A percentile compares a stretch with the other conserved stretches of the same genome.
These are phyloP conservation scores for Anolis sagrei DNA, from an alignment of 2,113 vertebrate species.

Conservation along the genomic window DNA sequence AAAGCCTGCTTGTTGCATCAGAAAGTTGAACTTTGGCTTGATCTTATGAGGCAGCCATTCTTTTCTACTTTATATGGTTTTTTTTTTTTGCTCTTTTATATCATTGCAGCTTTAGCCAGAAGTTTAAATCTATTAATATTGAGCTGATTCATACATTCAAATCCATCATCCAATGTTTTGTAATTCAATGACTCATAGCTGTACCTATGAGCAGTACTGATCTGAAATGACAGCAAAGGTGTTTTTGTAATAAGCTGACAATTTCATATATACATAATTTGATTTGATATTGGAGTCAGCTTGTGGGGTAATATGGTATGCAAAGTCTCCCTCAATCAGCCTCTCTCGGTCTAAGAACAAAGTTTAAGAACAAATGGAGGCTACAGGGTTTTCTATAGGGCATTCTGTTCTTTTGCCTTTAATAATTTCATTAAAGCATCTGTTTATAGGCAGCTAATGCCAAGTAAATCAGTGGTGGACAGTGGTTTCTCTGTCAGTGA, in stretches of 20 bases:
- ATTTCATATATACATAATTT: background rate
- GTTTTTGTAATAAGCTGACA: background rate
- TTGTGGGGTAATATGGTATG: background rate
- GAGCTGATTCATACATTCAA: background rate
- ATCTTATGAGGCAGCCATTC: background rate
- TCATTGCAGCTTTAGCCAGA: background rate
- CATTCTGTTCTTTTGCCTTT: background rate
- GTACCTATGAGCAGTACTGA: background rate
- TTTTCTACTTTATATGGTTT: no score
- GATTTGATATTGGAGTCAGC: background rate
- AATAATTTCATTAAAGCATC: background rate
- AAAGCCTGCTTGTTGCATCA: background rate
- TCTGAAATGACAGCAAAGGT: background rate
- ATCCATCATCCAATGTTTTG: background rate
- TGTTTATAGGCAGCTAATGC: background rate
- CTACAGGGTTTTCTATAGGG: background rate
- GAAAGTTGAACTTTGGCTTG: background rate
- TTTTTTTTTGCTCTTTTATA: background rate
- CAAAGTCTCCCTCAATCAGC: background rate
- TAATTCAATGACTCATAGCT: background rate
- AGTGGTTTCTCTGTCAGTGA: no score
- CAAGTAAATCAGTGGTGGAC: no score
- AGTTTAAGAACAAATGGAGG: background rate
- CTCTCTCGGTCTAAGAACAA: background rate
- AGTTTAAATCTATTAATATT: background rate